Percentiles rank a stretch among this genome's conserved stretches.
Conservation (phyloP, 2,888 invertebrate species). For the Crepidodera aurea region DNA sequence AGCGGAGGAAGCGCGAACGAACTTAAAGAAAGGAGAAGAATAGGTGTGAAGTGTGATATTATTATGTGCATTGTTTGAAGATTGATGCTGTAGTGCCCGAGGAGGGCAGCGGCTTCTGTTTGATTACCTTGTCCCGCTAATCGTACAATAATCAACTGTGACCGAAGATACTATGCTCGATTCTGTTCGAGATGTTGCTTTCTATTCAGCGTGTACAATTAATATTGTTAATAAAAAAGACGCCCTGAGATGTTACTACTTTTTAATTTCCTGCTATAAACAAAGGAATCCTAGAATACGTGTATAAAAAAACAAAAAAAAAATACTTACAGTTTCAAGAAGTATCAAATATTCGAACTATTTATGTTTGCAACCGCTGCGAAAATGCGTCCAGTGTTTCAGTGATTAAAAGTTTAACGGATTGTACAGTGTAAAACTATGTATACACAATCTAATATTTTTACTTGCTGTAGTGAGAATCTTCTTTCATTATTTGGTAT, state of each 20-base stretch:
- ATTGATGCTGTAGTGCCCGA: constrained; percentile 57
- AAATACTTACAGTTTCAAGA: too few species aligned
- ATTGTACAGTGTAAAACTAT: too few species aligned
- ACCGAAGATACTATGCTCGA: constrained; percentile 40
- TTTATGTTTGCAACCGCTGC: too few species aligned
- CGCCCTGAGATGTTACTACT: not conserved
- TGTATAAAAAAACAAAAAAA: too few species aligned
- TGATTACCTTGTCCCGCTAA: constrained; percentile 56
- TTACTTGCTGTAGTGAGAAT: too few species aligned
- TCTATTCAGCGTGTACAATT: constrained; percentile 1
- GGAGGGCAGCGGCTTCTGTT: constrained; percentile 60
- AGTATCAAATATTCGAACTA: too few species aligned
- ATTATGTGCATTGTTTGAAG: constrained; percentile 61
- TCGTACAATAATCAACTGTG: constrained; percentile 58
- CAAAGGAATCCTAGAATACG: too few species aligned
- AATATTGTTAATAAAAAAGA: not conserved
- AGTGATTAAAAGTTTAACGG: too few species aligned
- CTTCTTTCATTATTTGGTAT: too few species aligned
- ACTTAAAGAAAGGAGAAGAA: constrained; percentile 28
- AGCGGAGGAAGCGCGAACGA: constrained; percentile 12
- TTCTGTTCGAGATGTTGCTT: not conserved
- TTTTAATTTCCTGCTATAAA: not conserved
- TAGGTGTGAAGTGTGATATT: constrained; percentile 59
- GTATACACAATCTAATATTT: too few species aligned
- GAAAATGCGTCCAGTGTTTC: too few species aligned